Evolutionary conservation across 2,888 invertebrate genomes (phyloP), one percentile per base, ranked within the genome.

Genomic region (Ophion ellenae): DNA sequence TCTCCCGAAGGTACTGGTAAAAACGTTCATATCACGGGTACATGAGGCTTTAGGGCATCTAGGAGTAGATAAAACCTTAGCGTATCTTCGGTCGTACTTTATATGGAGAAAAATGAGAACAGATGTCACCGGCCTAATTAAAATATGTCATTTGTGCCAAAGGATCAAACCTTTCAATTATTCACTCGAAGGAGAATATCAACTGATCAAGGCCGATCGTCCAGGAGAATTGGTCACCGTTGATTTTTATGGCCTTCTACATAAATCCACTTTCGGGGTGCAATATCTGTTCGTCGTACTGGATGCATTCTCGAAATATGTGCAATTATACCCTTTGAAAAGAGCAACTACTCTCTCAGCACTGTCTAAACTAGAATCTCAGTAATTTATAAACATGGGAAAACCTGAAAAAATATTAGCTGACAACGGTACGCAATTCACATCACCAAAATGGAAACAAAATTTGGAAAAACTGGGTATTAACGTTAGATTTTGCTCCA

Each of bases 401-500:
- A 82, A 81, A 57, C 86, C 87, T 0, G 20, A 63, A 7, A 32
- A 70, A 6, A 80, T 84, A 2, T 67, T 84, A 20, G 76, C 84
- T 0, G 86, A 87, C 32, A 80, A 87, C n/a, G 87, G 87, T 0
- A 74, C 80, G 1, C 87, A 87, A 24, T 86, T 87, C 10, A 84
- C 82, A 1, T 73, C 86, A 0, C 63, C 63, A 0, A 47, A 6
- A 14, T 87, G 84, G 86, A 74, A 53, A 32, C 32, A 28, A 5
- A 40, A 24, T 2, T 53, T 64, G 6, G 67, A 80, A 53, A 63
- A 28, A 76, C 14, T 24, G 5, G 59, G 40, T 70, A 57, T 57
- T 17, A 10, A 57, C 6, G 57, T 57, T 14, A 4, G 14, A 17
- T n/a, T 9, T 17, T 57, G 17, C 10, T 2, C 57, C 9, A n/a